Evolutionary conservation across 2,888 invertebrate species (phyloP).

Genomic region (Tetranychus piercei): DNA sequence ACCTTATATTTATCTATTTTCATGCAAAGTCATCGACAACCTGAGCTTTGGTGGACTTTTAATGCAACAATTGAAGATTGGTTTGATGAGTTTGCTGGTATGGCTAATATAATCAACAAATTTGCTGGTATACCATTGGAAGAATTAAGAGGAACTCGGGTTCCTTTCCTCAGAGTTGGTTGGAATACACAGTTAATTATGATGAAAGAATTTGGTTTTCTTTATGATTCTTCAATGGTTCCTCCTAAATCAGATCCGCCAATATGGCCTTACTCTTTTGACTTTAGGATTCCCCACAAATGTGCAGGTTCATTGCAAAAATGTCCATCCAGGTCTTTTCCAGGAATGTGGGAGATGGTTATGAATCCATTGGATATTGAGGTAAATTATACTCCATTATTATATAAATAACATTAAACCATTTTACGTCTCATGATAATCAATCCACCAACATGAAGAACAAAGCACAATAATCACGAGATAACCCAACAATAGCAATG

Average conservation of each 20-base stretch:
- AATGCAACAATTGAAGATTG: conserved; percentile 68
- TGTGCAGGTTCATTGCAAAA: conserved; percentile 42
- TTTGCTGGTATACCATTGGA: conserved; percentile 60
- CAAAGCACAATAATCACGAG: no score
- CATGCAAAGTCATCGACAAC: conserved; percentile 46
- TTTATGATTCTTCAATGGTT: conserved; percentile 68
- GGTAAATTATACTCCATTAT: conserved; percentile 1
- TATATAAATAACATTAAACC: no score
- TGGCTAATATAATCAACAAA: conserved; percentile 61
- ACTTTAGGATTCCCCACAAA: conserved; percentile 59
- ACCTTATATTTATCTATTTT: neutral
- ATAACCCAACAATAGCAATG: no score
- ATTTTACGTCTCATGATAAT: no score
- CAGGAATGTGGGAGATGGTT: conserved; percentile 69
- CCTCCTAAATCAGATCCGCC: conserved; percentile 58
- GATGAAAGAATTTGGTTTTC: conserved; percentile 77
- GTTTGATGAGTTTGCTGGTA: conserved; percentile 77
- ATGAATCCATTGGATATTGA: conserved; percentile 40
- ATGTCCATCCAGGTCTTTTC: conserved; percentile 63
- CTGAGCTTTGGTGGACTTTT: conserved; percentile 54
- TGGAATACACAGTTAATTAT: conserved; percentile 77
- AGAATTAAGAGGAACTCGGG: conserved; percentile 56
- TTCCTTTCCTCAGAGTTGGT: conserved; percentile 61
- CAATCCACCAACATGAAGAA: no score
- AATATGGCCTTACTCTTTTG: conserved; percentile 76